Conservation (phyloP, 2,888 invertebrate genomes). For the Odiellus spinosus region DNA sequence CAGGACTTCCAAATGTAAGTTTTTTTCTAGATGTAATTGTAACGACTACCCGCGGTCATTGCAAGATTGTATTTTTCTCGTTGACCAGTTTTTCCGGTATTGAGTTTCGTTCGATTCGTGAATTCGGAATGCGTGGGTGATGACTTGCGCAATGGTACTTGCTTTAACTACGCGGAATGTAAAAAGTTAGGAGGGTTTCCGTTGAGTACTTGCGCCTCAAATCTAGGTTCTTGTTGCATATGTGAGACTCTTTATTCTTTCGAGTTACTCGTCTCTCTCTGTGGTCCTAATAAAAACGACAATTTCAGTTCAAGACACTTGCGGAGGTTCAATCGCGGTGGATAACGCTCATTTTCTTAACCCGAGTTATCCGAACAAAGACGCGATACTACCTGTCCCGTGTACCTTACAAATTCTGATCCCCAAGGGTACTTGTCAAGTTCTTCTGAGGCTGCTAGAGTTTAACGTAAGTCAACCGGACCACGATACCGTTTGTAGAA, state of each 20-base stretch:
- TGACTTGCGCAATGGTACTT: conserved; percentile 12
- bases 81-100: too few species aligned
- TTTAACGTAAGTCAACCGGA: background rate
- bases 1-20: too few species aligned
- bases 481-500: background rate
- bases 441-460: background rate
- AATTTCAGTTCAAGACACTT: background rate
- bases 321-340: background rate
- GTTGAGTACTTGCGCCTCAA: conserved; percentile 11
- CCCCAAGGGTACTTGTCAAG: background rate
- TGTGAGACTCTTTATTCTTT: conserved; percentile 5
- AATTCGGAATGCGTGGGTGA: background rate
- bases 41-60: too few species aligned
- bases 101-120: background rate
- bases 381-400: background rate
- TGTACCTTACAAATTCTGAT: background rate
- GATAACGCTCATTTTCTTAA: background rate
- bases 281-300: background rate
- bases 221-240: conserved; percentile 15
- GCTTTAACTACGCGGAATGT: conserved; percentile 14
- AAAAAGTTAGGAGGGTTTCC: conserved; percentile 13
- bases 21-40: too few species aligned
- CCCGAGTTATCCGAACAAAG: background rate
- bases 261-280: background rate
- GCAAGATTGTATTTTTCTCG: too few species aligned